phyloP scores from a whole-genome alignment of 2,113 vertebrate genomes.

The Gobio gobio region DNA sequence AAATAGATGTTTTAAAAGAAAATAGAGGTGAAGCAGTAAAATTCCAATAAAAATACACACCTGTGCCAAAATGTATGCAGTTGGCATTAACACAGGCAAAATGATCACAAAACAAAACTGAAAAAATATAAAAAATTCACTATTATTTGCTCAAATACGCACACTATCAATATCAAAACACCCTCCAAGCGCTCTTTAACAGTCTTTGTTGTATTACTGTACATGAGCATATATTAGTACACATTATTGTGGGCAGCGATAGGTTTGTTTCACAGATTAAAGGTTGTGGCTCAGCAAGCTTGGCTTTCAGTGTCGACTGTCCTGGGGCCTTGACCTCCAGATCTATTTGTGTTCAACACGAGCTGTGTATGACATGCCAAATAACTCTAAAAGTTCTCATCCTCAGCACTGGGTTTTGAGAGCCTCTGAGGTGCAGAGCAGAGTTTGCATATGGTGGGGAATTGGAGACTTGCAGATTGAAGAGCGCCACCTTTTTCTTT shows the following conservation, averaged over 20 bases:
- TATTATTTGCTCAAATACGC: not conserved
- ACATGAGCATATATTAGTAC: constrained; percentile 9
- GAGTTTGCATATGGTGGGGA: constrained; percentile 80
- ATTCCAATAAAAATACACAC: too few species aligned
- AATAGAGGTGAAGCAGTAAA: too few species aligned
- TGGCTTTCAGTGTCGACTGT: not conserved
- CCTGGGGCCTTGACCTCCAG: constrained; percentile 27
- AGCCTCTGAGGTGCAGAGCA: constrained; percentile 76
- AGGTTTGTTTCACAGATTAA: constrained; percentile 32
- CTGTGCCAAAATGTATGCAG: too few species aligned
- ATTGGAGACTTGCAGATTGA: constrained; percentile 68
- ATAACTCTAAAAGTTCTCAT: not conserved
- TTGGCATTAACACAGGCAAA: too few species aligned
- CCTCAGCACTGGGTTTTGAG: constrained; percentile 80
- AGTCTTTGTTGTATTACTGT: constrained; percentile 37
- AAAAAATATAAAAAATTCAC: too few species aligned
- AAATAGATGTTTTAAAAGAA: too few species aligned
- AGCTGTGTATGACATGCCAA: constrained; percentile 34
- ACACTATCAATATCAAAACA: not conserved
- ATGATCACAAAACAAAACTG: too few species aligned
- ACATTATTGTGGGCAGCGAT: constrained; percentile 46
- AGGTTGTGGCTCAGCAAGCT: not conserved
- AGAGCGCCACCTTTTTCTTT: constrained; percentile 75
- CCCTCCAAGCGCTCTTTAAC: not conserved
- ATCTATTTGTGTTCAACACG: constrained; percentile 41